Conservation (phyloP, 2,113 vertebrate species). For the Arvicanthis niloticus region DNA sequence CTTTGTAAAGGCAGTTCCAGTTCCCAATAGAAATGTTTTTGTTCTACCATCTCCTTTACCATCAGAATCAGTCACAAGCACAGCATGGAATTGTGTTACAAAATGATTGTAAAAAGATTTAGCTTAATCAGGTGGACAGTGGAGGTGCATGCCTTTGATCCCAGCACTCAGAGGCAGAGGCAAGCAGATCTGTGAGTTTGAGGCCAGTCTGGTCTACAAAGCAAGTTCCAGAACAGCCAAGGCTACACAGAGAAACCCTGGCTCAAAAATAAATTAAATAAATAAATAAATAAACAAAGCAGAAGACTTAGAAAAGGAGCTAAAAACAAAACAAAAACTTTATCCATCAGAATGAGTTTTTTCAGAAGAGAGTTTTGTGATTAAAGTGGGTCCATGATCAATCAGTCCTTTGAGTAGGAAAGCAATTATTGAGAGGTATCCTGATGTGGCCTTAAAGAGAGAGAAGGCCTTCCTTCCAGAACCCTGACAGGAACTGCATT, state of each 20-base stretch:
- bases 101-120: not conserved
- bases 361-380: not conserved
- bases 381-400: not conserved
- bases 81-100: not conserved
- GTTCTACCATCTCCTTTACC: not conserved
- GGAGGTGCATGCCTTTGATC: not conserved
- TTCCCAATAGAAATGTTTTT: conserved; percentile 22
- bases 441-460: not conserved
- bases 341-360: not conserved
- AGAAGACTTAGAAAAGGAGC: not conserved
- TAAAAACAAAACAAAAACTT: not conserved
- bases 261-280: not conserved
- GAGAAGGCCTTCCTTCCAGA: not conserved
- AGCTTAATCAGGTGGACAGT: not conserved
- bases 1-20: not conserved
- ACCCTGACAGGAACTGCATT: not conserved
- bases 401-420: not conserved
- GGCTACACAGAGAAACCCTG: not conserved
- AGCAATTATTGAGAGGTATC: not conserved
- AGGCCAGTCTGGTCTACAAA: not conserved
- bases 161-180: not conserved
- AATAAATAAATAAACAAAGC: not conserved
- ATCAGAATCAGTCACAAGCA: not conserved
- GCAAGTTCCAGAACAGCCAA: not conserved
- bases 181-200: not conserved